Percentiles rank a stretch among this genome's conserved stretches.
Evolutionary conservation across 2,797 vertebrate species (phyloP).

Genomic region (Ctenosaura bakeri): DNA sequence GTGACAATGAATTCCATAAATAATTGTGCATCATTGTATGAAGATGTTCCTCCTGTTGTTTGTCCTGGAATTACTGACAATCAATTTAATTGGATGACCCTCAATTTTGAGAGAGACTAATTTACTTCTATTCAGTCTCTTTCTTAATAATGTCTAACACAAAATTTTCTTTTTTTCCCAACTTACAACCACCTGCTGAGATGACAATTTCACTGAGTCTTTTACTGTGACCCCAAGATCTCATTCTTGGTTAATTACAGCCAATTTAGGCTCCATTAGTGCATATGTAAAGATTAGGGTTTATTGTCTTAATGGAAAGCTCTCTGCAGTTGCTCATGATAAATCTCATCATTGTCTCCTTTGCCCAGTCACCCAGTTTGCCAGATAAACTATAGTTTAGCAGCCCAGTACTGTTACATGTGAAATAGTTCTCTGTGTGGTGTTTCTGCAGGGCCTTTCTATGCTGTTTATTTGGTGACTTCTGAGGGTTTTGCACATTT

Average conservation of each 20-base stretch:
- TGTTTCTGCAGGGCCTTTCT: too few species aligned
- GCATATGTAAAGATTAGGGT: neutral
- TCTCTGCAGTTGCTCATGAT: conserved; percentile 13
- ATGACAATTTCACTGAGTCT: conserved; percentile 27
- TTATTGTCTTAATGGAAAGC: conserved; percentile 10
- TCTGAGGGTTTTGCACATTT: neutral
- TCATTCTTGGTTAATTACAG: conserved; percentile 36
- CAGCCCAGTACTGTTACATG: too few species aligned
- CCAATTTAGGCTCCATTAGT: conserved; percentile 40
- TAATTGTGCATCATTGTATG: conserved; percentile 40
- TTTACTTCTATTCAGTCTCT: conserved; percentile 37
- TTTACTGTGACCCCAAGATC: conserved; percentile 36
- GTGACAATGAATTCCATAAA: conserved; percentile 32
- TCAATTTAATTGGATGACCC: conserved; percentile 49
- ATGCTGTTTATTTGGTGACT: neutral
- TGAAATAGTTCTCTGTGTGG: too few species aligned
- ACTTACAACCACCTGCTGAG: conserved; percentile 14
- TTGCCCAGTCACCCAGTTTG: neutral
- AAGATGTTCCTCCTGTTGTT: conserved; percentile 23
- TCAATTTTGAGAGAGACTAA: conserved; percentile 36
- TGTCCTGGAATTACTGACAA: conserved; percentile 40
- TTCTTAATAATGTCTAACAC: conserved; percentile 26
- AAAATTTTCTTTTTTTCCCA: neutral
- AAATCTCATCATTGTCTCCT: neutral
- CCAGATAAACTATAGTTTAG: neutral